Conservation (phyloP, 2,113 vertebrate species). For the Cynocephalus volans region DNA sequence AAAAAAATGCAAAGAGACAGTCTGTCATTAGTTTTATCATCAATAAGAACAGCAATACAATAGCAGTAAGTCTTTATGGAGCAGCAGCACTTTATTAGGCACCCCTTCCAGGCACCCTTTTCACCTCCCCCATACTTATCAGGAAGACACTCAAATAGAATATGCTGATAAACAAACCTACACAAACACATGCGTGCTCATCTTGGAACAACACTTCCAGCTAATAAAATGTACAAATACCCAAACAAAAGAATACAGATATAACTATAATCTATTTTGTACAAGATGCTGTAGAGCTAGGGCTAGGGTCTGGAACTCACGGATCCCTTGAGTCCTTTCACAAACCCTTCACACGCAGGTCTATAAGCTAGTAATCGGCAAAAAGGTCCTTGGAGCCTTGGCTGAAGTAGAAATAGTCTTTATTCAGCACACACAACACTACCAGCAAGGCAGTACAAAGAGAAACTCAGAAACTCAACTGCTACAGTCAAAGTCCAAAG, state of each 20-base stretch:
- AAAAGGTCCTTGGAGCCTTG: too few species aligned
- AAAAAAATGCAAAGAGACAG: conserved; percentile 33
- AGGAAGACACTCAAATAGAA: conserved; percentile 28
- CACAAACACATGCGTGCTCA: background rate
- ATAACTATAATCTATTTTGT: background rate
- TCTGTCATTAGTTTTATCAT: conserved; percentile 66
- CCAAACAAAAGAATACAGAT: background rate
- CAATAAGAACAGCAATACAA: conserved; percentile 41
- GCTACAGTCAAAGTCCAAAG: too few species aligned
- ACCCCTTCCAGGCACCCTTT: conserved; percentile 44
- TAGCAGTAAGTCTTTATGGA: background rate
- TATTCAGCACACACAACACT: too few species aligned
- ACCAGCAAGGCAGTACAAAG: too few species aligned
- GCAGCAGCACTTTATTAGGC: conserved; percentile 14
- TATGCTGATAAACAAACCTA: conserved; percentile 42
- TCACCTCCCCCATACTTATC: background rate
- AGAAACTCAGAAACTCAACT: too few species aligned
- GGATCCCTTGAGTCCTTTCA: too few species aligned
- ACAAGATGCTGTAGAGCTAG: background rate
- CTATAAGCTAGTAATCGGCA: too few species aligned
- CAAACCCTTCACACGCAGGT: too few species aligned
- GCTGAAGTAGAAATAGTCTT: too few species aligned
- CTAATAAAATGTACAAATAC: background rate
- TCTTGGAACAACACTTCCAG: background rate
- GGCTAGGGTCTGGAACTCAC: too few species aligned